Base-by-base conservation (phyloP, 2,888 invertebrate species). In the Leistus spinibarbis region DNA sequence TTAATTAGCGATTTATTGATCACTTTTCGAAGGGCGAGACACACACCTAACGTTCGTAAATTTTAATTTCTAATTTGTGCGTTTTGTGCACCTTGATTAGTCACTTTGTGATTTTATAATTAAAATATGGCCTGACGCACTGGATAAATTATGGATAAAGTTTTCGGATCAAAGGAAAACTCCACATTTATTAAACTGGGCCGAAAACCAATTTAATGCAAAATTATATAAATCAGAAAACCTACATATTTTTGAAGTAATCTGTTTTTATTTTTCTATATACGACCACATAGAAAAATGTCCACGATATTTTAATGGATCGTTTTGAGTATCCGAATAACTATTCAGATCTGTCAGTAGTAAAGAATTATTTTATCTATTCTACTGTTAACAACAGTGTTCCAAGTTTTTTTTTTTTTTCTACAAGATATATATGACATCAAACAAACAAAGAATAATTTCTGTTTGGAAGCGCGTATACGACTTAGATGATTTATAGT, bases 391-490 rank as follows among this genome's bases (percentile, higher is more conserved):
- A 40, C 10, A 7, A 40, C 40, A 40, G 19, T 24, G 24, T 62
- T 20, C 9, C 22, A 23, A 5, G n/a, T 62, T 62, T 62, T 62
- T 20, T n/a, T 62, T 16, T 20, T 13, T 17, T 62, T 62, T 23
- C n/a, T 20, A 62, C n/a, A 40, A 40, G 40, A 40, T 40, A 40
- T 40, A 40, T 40, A 40, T 40, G 40, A 40, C 40, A 40, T 7
- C 24, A 62, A 60, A 60, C 60, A 60, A 22, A 22, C 19, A 60
- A 60, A 60, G 19, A 60, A 20, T 60, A 60, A 60, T 60, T 19
- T 60, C 10, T 16, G 7, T 16, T 60, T 16, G 60, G 22, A 16
- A 13, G 54, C 13, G 1, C n/a, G n/a, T n/a, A n/a, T 40, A 40
- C 40, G 40, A 40, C 40, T 5, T 7, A 40, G 40, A 40, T 40